Evolutionary conservation across 1,140 invertebrate genomes (phyloP), one percentile per base, ranked within the genome.

Genomic region (Drosophila albomicans): DNA sequence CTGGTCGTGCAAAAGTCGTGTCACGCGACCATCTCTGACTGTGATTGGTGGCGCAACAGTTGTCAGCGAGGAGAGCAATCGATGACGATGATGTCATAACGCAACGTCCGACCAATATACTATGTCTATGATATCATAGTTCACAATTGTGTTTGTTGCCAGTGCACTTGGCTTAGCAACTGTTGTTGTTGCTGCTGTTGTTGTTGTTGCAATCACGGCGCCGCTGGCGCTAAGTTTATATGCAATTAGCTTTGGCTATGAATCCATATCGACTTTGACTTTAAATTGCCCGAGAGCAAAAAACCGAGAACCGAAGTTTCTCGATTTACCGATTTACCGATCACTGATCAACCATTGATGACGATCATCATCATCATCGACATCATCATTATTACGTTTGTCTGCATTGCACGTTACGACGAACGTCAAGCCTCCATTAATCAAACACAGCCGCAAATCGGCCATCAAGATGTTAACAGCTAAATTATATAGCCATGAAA

Each of bases 381-480:
- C 13, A 15, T 46, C 45, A 7, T 48, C 16, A 38, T 38, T 0
- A 56, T 56, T 35, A 28, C 10, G 52, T 13, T 54, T n/a, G 7
- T 58, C 30, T 54, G 49, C 66, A 70, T 25, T 20, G 32, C n/a
- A 25, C 7, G 32, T 52, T 41, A 1, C 46, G 10, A 20, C 49
- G n/a, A 8, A 11, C 49, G 16, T 45, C 58, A 56, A 56, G 32
- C 68, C 30, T 45, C 43, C 75, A 68, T 80, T 78, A 77, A 80
- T 80, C 78, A 80, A 74, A 74, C 25, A 68, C 64, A 49, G 66
- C 66, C 49, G 49, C 72, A 64, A 72, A 76, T 79, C 74, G 74
- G 38, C 75, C 75, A 78, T 77, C 78, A 74, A 78, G 75, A 77
- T 78, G 78, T 61, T 79, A 73, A 78, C 78, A 79, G 69, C 78